Evolutionary conservation across 2,888 invertebrate genomes (phyloP).

Genomic region (Amphipyra tragopoginis): DNA sequence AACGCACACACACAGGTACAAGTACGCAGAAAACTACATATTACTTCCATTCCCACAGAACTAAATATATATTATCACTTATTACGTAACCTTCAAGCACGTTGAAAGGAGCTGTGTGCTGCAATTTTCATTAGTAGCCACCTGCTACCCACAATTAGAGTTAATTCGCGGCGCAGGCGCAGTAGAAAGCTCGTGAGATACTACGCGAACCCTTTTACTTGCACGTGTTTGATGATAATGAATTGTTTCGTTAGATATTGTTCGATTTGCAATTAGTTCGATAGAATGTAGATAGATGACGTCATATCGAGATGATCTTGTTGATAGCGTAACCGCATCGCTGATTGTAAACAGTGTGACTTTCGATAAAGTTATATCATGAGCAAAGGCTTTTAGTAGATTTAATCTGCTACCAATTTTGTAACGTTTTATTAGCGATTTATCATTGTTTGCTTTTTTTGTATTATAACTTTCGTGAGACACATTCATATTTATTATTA

Average conservation of each 20-base stretch:
- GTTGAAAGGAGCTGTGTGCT: conserved; percentile 51
- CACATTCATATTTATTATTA: too few relatives aligned
- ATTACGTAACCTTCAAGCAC: conserved; percentile 48
- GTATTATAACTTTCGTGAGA: too few relatives aligned
- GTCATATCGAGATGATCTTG: conserved; percentile 26
- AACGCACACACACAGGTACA: too few relatives aligned
- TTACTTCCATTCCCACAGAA: conserved; percentile 30
- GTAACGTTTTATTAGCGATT: conserved; percentile 1
- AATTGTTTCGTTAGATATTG: conserved; percentile 27
- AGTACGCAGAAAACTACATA: conserved; percentile 26
- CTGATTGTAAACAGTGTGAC: conserved; percentile 1
- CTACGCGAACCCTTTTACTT: conserved; percentile 50
- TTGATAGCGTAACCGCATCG: conserved; percentile 23
- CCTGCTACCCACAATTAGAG: conserved; percentile 64
- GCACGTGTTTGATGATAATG: conserved; percentile 38
- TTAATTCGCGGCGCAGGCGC: conserved; percentile 54
- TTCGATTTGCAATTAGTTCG: conserved; percentile 20
- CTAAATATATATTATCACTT: conserved; percentile 25
- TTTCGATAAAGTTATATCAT: conserved; percentile 5
- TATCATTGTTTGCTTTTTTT: conserved; percentile 17
- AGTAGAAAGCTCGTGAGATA: conserved; percentile 68
- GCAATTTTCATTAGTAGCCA: conserved; percentile 60
- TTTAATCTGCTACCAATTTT: conserved; percentile 21
- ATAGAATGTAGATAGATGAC: conserved; percentile 3
- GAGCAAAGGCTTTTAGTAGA: conserved; percentile 9